phyloP scores from a whole-genome alignment of 2,113 vertebrate genomes.

The Pyrgilauda ruficollis region DNA sequence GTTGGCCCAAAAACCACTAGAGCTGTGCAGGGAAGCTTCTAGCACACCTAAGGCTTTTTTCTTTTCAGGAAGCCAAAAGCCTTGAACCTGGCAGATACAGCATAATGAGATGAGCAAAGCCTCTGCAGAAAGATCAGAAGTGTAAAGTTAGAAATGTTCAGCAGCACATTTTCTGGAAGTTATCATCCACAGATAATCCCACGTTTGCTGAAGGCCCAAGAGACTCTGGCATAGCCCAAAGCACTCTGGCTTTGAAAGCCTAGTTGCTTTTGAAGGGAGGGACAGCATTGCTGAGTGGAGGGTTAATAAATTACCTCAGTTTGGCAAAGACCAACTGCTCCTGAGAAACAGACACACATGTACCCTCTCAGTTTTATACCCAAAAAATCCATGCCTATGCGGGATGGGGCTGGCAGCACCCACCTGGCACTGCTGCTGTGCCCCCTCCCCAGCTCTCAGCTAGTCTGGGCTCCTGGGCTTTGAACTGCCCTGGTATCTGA shows the following conservation, averaged over 20 bases:
- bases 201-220: background rate
- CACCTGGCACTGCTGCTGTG: background rate
- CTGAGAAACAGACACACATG: accelerated
- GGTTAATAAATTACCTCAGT: background rate
- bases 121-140: slow-evolving; percentile 11
- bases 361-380: background rate
- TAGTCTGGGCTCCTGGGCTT: background rate
- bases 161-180: slow-evolving; percentile 30
- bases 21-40: background rate
- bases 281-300: accelerated
- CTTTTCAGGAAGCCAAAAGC: background rate
- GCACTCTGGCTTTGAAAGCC: background rate
- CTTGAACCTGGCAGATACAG: background rate
- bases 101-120: slow-evolving; percentile 25
- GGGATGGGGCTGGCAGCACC: background rate
- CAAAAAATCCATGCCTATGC: background rate
- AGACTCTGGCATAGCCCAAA: background rate
- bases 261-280: background rate
- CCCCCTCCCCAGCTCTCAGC: background rate
- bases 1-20: background rate
- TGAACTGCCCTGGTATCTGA: background rate
- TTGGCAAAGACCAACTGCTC: background rate
- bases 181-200: background rate
- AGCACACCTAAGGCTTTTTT: background rate
- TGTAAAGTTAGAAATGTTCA: slow-evolving; percentile 21